These are phyloP conservation scores for Sebastes wilsoni DNA, from an alignment of 2,797 vertebrate genomes.

Conservation along the genomic window DNA sequence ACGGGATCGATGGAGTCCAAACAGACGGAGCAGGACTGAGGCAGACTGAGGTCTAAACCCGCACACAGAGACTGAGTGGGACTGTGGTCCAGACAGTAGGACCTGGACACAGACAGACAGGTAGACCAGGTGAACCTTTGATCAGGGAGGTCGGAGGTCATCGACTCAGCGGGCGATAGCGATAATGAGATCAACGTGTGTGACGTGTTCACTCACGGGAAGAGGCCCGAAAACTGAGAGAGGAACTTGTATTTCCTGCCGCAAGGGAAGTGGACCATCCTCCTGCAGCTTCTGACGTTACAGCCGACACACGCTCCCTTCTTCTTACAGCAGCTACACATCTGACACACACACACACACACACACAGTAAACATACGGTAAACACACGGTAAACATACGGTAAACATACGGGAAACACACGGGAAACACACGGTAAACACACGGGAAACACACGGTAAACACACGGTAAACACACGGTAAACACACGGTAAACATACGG, in stretches of 20 bases:
- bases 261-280: slow-evolving; percentile 92
- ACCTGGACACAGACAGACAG: slow-evolving; percentile 77
- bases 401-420: not conserved
- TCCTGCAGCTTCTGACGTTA: slow-evolving; percentile 86
- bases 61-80: slow-evolving; percentile 83
- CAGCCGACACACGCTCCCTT: slow-evolving; percentile 93
- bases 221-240: slow-evolving; percentile 91
- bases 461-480: not conserved
- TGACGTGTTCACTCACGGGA: slow-evolving; percentile 83
- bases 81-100: slow-evolving; percentile 90
- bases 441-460: not conserved
- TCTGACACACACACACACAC: slow-evolving; percentile 71
- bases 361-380: not conserved
- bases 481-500: not conserved
- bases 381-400: not conserved
- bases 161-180: too few relatives aligned
- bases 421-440: not conserved
- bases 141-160: not conserved
- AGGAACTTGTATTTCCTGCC: slow-evolving; percentile 86
- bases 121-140: not conserved
- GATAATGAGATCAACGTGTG: too few relatives aligned
- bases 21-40: slow-evolving; percentile 91
- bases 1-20: slow-evolving; percentile 88
- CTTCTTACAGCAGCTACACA: slow-evolving; percentile 87
- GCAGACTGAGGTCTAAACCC: slow-evolving; percentile 72